Evolutionary conservation across 2,888 invertebrate species (phyloP).

Genomic region (Tenthredo distinguenda): DNA sequence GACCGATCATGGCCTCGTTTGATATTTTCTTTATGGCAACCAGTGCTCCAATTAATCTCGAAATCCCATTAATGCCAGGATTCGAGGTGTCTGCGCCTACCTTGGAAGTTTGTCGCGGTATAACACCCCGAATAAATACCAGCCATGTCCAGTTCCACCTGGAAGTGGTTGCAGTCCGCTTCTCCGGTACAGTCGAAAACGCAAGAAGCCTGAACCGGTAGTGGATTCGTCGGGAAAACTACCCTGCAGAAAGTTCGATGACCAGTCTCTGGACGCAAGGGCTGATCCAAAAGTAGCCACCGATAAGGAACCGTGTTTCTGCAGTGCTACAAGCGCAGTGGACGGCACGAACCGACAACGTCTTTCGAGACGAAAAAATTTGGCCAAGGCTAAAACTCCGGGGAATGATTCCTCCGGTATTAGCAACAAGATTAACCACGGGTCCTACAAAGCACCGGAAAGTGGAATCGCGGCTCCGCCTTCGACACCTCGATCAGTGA

Average conservation of each 20-base stretch:
- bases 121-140: slow-evolving; percentile 29
- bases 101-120: slow-evolving; percentile 44
- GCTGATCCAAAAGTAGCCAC: neutral
- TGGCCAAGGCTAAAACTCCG: neutral
- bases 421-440: neutral
- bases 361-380: neutral
- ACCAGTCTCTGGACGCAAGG: neutral
- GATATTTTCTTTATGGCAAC: neutral
- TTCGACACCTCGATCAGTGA: neutral
- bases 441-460: neutral
- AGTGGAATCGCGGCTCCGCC: neutral
- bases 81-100: slow-evolving; percentile 43
- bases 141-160: slow-evolving; percentile 37
- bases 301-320: slow-evolving; percentile 35
- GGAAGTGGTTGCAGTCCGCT: neutral
- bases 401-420: neutral
- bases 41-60: neutral
- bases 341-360: slow-evolving; percentile 14
- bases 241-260: neutral
- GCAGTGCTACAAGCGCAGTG: slow-evolving; percentile 1
- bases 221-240: neutral
- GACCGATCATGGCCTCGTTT: neutral
- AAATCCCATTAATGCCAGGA: slow-evolving; percentile 3
- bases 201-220: slow-evolving; percentile 27
- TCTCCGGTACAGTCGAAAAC: slow-evolving; percentile 11